Conservation (phyloP, 2,888 invertebrate species). For the Dasysyrphus albostriatus region DNA sequence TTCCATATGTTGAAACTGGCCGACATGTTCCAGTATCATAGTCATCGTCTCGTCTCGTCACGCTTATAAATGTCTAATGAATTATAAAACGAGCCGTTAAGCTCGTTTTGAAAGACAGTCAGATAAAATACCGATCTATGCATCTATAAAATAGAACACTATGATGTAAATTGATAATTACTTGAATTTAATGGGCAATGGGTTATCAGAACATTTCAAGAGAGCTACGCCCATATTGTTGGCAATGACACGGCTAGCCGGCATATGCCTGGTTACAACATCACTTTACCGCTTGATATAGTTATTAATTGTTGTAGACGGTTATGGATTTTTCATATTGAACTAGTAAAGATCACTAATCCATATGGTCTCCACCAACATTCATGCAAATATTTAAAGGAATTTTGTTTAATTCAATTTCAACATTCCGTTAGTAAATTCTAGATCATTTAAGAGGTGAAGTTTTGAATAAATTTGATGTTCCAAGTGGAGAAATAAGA, state of each 20-base stretch:
- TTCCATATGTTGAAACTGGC: slow-evolving; percentile 46
- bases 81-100: slow-evolving; percentile 32
- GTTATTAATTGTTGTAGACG: background rate
- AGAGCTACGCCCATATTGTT: slow-evolving; percentile 54
- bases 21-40: slow-evolving; percentile 2
- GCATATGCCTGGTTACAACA: slow-evolving; percentile 11
- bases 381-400: too few species aligned
- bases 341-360: background rate
- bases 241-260: slow-evolving; percentile 43
- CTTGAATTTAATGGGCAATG: slow-evolving; percentile 57
- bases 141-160: slow-evolving; percentile 46
- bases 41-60: slow-evolving; percentile 33
- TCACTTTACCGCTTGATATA: slow-evolving; percentile 15
- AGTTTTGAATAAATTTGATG: too few species aligned
- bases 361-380: background rate
- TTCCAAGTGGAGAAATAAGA: too few species aligned
- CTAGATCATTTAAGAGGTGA: too few species aligned
- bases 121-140: slow-evolving; percentile 60
- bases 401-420: too few species aligned
- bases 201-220: slow-evolving; percentile 52
- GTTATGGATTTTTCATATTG: background rate
- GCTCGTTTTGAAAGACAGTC: slow-evolving; percentile 41
- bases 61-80: slow-evolving; percentile 46
- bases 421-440: too few species aligned
- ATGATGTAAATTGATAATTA: slow-evolving; percentile 67